Evolutionary conservation across 2,797 vertebrate genomes (phyloP).

Genomic region (Lepus townsendii): DNA sequence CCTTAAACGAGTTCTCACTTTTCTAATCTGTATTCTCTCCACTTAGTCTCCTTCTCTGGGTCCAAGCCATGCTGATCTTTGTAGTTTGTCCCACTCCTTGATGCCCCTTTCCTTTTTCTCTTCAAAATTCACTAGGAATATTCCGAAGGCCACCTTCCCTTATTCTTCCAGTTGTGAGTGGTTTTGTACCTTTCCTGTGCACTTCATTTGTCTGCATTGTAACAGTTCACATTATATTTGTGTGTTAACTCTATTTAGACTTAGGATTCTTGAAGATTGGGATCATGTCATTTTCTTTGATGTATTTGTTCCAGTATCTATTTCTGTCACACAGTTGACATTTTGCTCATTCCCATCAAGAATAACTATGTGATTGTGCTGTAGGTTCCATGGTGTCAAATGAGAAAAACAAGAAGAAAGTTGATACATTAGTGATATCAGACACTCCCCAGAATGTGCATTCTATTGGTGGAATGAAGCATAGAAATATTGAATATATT

Average conservation of each 20-base stretch:
- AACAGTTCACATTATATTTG: background rate
- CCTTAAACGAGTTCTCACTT: background rate
- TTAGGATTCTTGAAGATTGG: background rate
- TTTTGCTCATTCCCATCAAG: background rate
- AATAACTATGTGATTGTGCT: conserved; percentile 3
- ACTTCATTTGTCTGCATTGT: background rate
- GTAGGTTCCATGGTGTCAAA: background rate
- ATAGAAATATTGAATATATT: background rate
- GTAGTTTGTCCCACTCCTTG: background rate
- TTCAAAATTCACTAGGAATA: background rate
- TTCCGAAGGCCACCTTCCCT: background rate
- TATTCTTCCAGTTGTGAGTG: background rate
- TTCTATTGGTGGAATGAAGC: background rate
- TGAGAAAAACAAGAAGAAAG: conserved; percentile 52
- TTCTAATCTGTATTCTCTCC: background rate
- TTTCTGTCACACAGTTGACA: background rate
- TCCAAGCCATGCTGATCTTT: background rate
- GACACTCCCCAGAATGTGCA: background rate
- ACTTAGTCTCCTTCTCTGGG: background rate
- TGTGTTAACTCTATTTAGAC: background rate
- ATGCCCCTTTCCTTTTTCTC: background rate
- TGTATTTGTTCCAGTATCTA: background rate
- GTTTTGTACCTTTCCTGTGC: background rate
- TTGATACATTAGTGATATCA: background rate
- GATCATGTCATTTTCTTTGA: background rate